Conservation (phyloP, 2,113 vertebrate genomes). For the Echinops telfairi region DNA sequence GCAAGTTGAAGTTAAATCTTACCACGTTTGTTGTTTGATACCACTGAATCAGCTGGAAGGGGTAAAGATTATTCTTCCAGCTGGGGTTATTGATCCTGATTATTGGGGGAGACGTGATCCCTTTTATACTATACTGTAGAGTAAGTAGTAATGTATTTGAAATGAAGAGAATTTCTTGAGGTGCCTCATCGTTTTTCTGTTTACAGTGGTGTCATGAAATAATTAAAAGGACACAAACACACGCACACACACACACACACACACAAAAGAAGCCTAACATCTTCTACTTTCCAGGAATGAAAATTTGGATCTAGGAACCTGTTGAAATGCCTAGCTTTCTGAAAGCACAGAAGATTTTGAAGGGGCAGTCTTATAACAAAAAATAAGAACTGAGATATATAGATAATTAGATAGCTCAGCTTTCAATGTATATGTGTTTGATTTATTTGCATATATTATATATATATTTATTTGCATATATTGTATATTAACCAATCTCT, state of each 20-base stretch:
- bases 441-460: neutral
- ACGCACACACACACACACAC: no score
- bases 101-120: neutral
- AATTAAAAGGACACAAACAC: no score
- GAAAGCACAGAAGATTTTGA: neutral
- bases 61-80: no score
- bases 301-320: neutral
- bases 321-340: neutral
- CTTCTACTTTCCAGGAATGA: neutral
- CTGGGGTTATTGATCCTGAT: neutral
- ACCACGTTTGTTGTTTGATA: neutral
- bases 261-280: neutral
- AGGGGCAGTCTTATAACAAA: neutral
- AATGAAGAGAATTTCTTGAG: neutral
- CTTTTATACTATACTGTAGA: neutral
- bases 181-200: neutral
- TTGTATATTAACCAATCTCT: neutral
- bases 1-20: neutral
- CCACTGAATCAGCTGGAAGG: neutral
- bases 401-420: no score
- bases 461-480: neutral
- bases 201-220: neutral
- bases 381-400: neutral
- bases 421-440: neutral
- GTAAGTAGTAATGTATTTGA: neutral